Conservation (phyloP, 2,888 invertebrate genomes). For the Orthonevra nobilis region DNA sequence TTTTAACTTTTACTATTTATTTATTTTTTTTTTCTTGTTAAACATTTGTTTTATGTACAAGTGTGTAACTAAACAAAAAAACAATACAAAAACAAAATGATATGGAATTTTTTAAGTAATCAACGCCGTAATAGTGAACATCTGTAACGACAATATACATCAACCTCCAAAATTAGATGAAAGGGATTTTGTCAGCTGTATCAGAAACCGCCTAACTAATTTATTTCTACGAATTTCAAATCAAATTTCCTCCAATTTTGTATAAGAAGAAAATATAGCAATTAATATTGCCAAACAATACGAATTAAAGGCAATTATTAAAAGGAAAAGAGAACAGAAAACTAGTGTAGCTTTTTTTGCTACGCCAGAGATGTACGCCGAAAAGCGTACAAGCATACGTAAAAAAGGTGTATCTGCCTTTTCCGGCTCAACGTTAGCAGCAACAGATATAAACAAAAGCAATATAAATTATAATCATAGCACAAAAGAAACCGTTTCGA, state of each 20-base stretch:
- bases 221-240: no score
- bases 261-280: no score
- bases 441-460: slow-evolving; percentile 29
- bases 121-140: slow-evolving; percentile 15
- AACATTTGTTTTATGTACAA: not conserved
- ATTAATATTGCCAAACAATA: no score
- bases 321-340: not conserved
- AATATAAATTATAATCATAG: slow-evolving; percentile 46
- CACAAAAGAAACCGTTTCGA: slow-evolving; percentile 32
- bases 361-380: slow-evolving; percentile 58
- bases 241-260: no score
- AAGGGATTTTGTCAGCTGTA: not conserved
- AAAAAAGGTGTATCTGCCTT: slow-evolving; percentile 55
- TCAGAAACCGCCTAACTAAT: not conserved
- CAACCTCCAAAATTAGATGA: slow-evolving; percentile 2
- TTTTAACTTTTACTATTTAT: no score
- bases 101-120: slow-evolving; percentile 43
- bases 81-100: slow-evolving; percentile 12
- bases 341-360: not conserved
- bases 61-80: slow-evolving; percentile 1
- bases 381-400: slow-evolving; percentile 57
- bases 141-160: not conserved
- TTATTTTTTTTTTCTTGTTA: not conserved
- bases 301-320: no score
- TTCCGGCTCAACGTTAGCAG: slow-evolving; percentile 29